Base-by-base conservation (phyloP, 2,113 vertebrate species). In the Polypterus bichir region DNA sequence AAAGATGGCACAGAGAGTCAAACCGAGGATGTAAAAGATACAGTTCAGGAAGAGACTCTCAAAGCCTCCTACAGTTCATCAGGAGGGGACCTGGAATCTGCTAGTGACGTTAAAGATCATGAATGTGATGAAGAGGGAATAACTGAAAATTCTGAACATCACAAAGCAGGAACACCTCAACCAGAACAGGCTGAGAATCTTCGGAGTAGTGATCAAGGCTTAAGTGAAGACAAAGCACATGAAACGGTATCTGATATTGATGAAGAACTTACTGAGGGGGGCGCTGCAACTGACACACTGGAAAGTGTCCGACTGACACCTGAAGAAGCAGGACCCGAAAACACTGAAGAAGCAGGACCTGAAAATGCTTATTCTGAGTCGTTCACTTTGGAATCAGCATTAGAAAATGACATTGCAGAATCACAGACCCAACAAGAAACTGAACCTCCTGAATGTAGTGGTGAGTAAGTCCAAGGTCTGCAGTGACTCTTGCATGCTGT, bases 391-490 rank as follows among this genome's bases (percentile, higher is more conserved):
- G 27, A 27, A 27, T 27, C 27, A 27, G 27, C 27, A 27, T 27
- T 27, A 55, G 63, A 63, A 51, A 10, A 49, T 47, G 9, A 49
- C 7, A 11, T n/a, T 1, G 69, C 69, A 64, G 73, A 47, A 55
- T 64, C 5, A 6, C 10, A 64, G 3, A 67, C 5, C 9, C 10
- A 64, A 3, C 68, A 47, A 0, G 64, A 66, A 5, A 48, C 47
- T 4, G 61, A 4, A 7, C 62, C n/a, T 44, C 44, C 9, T 54
- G 62, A 71, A n/a, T 5, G 53, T 65, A 81, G 68, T 62, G 89
- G 89, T 94, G 77, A 94, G 92, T 90, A 70, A 5, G 58, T 58
- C 44, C 11, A 1, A 49, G 3, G 61, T 44, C 57, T 62, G 58
- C 5, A 58, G 55, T 48, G 62, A 8, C 44, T n/a, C 1, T 5